Evolutionary conservation across 2,888 invertebrate genomes (phyloP).

Genomic region (Clistopyga incitator): DNA sequence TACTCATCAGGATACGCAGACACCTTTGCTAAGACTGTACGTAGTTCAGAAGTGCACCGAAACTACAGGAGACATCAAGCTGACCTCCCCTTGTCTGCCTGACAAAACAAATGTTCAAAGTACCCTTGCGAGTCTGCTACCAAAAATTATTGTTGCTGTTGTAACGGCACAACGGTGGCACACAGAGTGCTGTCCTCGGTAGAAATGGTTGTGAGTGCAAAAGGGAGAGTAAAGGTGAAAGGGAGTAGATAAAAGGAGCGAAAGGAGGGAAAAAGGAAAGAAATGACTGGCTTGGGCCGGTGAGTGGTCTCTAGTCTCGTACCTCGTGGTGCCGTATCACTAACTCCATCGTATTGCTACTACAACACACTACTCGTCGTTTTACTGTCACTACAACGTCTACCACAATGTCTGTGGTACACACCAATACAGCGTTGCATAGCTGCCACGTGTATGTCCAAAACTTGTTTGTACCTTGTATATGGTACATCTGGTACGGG

Average conservation of each 20-base stretch:
- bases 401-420: slow-evolving; percentile 19
- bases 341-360: slow-evolving; percentile 46
- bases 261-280: slow-evolving; percentile 18
- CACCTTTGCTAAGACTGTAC: slow-evolving; percentile 26
- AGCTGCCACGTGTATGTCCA: not conserved
- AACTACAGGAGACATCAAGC: slow-evolving; percentile 35
- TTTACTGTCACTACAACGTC: slow-evolving; percentile 38
- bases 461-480: slow-evolving; percentile 29
- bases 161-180: slow-evolving; percentile 7
- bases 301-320: slow-evolving; percentile 65
- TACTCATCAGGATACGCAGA: slow-evolving; percentile 28
- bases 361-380: slow-evolving; percentile 52
- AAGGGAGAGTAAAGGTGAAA: slow-evolving; percentile 48
- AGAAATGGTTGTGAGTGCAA: slow-evolving; percentile 40
- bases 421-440: slow-evolving; percentile 23
- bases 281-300: slow-evolving; percentile 53
- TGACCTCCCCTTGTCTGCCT: slow-evolving; percentile 12
- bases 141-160: slow-evolving; percentile 48
- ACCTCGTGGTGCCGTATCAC: slow-evolving; percentile 57
- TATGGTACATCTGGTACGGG: not conserved
- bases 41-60: not conserved
- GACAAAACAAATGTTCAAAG: slow-evolving; percentile 32
- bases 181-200: slow-evolving; percentile 3
- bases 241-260: slow-evolving; percentile 30
- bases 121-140: not conserved